These are phyloP conservation scores for Idaea aversata DNA, from an alignment of 2,888 invertebrate genomes.

Conservation along the genomic window DNA sequence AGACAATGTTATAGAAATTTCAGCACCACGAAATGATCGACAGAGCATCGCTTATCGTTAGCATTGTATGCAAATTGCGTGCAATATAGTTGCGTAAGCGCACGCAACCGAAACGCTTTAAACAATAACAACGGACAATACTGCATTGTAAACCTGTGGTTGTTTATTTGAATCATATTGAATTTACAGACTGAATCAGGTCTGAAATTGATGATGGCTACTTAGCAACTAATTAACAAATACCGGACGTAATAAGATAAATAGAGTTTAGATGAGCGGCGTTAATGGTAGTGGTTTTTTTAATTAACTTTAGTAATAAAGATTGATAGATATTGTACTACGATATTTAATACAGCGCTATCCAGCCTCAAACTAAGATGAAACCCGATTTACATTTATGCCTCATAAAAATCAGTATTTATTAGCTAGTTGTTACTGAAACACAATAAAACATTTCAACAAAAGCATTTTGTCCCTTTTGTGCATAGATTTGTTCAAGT, in stretches of 20 bases:
- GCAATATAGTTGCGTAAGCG: constrained; percentile 58
- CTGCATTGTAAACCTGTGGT: constrained; percentile 8
- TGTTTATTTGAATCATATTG: background rate
- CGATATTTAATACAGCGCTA: too few relatives aligned
- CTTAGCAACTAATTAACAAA: background rate
- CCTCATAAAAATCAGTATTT: too few relatives aligned
- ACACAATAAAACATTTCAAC: too few relatives aligned
- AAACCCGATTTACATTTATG: too few relatives aligned
- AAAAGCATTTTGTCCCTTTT: background rate
- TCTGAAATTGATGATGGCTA: constrained; percentile 3
- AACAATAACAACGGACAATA: constrained; percentile 11
- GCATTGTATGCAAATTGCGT: constrained; percentile 70
- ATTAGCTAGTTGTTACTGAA: too few relatives aligned
- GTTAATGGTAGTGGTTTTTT: too few relatives aligned
- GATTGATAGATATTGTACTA: too few relatives aligned
- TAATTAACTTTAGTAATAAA: too few relatives aligned
- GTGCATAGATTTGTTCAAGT: background rate
- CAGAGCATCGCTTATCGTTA: constrained; percentile 49
- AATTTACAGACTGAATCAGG: background rate
- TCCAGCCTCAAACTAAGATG: too few relatives aligned
- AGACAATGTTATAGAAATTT: constrained; percentile 21
- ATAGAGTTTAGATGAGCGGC: too few relatives aligned
- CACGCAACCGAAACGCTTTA: constrained; percentile 44
- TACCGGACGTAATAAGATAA: too few relatives aligned
- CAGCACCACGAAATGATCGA: constrained; percentile 39